These are phyloP conservation scores for Apocheima hispidaria DNA, from an alignment of 2,888 invertebrate species.

Conservation along the genomic window DNA sequence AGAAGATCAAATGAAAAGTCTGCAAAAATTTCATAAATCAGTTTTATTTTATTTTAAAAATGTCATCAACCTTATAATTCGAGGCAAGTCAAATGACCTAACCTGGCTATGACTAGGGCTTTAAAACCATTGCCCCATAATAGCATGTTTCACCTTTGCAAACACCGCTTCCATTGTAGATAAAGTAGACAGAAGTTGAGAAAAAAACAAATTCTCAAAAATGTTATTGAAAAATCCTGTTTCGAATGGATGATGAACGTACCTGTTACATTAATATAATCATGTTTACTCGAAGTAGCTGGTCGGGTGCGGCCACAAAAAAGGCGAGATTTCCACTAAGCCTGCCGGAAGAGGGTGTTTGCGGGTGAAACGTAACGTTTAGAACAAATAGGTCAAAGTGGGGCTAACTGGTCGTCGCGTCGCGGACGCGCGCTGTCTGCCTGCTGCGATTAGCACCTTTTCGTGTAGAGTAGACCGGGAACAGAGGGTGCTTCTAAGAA, in stretches of 20 bases:
- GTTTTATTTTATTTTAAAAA: neutral
- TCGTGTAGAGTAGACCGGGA: constrained; percentile 56
- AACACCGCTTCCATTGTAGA: constrained; percentile 2
- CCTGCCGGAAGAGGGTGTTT: constrained; percentile 79
- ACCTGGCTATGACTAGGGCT: neutral
- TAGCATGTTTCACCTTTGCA: constrained; percentile 10
- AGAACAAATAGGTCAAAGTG: constrained; percentile 79
- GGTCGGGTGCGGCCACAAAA: constrained; percentile 64
- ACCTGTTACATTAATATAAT: constrained; percentile 42
- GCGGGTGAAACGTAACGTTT: constrained; percentile 75
- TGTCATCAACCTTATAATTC: neutral
- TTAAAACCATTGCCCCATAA: constrained; percentile 14
- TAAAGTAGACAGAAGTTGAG: neutral
- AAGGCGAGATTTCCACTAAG: constrained; percentile 78
- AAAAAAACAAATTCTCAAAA: constrained; percentile 35
- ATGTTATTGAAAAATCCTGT: constrained; percentile 25
- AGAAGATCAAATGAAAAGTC: neutral
- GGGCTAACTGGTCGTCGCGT: constrained; percentile 69
- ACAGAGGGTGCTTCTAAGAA: too few relatives aligned
- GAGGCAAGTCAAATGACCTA: neutral
- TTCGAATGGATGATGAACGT: too few relatives aligned
- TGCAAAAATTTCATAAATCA: neutral
- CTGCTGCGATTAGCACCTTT: constrained; percentile 75
- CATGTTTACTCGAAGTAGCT: constrained; percentile 62
- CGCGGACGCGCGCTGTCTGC: constrained; percentile 56